A percentile compares a stretch with the other conserved stretches of the same genome.
Evolutionary conservation across 2,797 vertebrate species (phyloP).

Genomic region (Scolopax rusticola): DNA sequence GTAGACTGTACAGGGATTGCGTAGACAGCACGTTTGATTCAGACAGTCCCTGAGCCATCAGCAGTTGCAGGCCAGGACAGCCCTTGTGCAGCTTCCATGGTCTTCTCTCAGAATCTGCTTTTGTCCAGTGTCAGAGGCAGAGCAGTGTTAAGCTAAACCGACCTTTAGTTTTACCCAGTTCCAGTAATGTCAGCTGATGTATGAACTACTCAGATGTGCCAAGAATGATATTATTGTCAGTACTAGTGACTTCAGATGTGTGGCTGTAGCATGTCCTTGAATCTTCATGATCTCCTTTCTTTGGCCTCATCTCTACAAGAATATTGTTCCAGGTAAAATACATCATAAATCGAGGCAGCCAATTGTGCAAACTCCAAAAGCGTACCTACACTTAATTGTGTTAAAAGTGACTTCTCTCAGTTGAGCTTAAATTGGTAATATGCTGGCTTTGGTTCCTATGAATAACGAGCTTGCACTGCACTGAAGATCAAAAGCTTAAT

Average conservation of each 20-base stretch:
- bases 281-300: neutral
- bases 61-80: neutral
- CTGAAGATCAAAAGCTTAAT: neutral
- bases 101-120: neutral
- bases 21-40: fast-evolving
- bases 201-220: neutral
- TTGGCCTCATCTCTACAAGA: neutral
- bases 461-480: neutral
- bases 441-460: neutral
- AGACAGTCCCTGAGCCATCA: fast-evolving
- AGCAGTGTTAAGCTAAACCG: neutral
- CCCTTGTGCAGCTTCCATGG: neutral
- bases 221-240: neutral
- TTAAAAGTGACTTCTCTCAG: neutral
- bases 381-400: neutral
- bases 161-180: neutral
- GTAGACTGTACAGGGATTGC: neutral
- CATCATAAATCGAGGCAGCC: neutral
- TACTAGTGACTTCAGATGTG: neutral
- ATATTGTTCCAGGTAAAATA: neutral
- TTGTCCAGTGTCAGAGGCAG: neutral
- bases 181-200: neutral
- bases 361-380: neutral
- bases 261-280: neutral
- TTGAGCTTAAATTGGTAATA: neutral